These are phyloP conservation scores for Rambutsinella grinnellia DNA, from an alignment of 2,888 invertebrate genomes.

Conservation along the genomic window DNA sequence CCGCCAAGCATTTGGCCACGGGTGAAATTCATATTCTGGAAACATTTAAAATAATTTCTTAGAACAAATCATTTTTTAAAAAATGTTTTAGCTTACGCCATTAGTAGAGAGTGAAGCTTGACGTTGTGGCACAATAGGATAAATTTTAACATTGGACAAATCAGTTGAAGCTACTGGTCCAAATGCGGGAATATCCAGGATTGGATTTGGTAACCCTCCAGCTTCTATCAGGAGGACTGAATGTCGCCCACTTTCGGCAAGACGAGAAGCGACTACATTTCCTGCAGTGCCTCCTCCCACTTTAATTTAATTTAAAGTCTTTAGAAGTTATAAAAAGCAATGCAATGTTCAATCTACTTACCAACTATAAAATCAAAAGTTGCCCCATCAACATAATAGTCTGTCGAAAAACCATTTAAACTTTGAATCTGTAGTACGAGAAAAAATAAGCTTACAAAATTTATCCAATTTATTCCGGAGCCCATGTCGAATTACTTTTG, in stretches of 20 bases:
- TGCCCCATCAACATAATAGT: too few species aligned
- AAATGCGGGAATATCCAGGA: slow-evolving; percentile 5
- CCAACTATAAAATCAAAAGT: neutral
- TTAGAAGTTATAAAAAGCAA: neutral
- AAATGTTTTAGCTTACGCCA: slow-evolving; percentile 1
- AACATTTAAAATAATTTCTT: neutral
- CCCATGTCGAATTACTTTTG: too few species aligned
- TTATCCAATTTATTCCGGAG: too few species aligned
- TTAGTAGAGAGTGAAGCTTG: neutral
- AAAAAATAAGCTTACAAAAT: too few species aligned
- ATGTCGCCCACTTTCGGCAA: slow-evolving; percentile 18
- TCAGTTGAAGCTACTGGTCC: neutral
- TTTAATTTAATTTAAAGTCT: neutral
- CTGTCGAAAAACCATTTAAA: too few species aligned
- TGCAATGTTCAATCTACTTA: neutral
- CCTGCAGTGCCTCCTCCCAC: slow-evolving; percentile 38
- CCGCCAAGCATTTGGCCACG: slow-evolving; percentile 17
- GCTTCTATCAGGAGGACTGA: slow-evolving; percentile 23
- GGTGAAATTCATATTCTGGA: neutral
- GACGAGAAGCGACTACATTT: slow-evolving; percentile 20
- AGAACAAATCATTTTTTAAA: neutral
- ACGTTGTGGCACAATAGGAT: neutral
- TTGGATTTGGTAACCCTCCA: slow-evolving; percentile 7
- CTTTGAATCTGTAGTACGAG: too few species aligned
- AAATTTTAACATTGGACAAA: neutral